Percentiles rank a stretch among this genome's conserved stretches.
Evolutionary conservation across 2,888 invertebrate species (phyloP).

Genomic region (Acanthosoma haemorrhoidale): DNA sequence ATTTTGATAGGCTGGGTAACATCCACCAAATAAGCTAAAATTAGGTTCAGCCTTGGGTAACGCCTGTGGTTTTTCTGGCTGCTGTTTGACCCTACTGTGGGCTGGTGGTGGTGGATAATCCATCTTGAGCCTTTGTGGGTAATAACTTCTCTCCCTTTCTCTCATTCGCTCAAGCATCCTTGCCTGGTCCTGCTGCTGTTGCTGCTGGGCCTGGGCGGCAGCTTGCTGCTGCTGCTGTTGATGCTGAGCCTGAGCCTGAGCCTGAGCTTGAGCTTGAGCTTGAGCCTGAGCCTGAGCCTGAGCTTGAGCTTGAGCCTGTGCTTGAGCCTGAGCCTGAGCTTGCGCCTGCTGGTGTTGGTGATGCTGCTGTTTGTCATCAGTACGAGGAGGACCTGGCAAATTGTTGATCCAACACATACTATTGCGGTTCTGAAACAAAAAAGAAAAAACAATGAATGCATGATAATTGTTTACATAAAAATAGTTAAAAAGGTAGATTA

Average conservation of each 20-base stretch:
- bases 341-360: conserved; percentile 43
- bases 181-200: conserved; percentile 44
- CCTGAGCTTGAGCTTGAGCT: conserved; percentile 31
- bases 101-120: conserved; percentile 51
- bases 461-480: too few relatives aligned
- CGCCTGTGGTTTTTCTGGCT: conserved; percentile 42
- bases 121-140: conserved; percentile 45
- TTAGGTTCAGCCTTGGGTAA: conserved; percentile 63
- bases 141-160: conserved; percentile 4
- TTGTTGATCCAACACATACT: conserved; percentile 45
- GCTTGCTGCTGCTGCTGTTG: conserved; percentile 47
- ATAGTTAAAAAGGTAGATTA: too few relatives aligned
- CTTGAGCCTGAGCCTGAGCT: conserved; percentile 38
- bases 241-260: conserved; percentile 43
- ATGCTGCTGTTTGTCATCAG: conserved; percentile 43
- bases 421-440: conserved; percentile 39
- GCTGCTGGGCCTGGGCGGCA: conserved; percentile 46
- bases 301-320: conserved; percentile 46
- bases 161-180: conserved; percentile 20
- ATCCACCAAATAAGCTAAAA: conserved; percentile 56
- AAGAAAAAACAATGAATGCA: too few relatives aligned
- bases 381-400: conserved; percentile 43
- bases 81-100: conserved; percentile 46
- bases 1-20: conserved; percentile 54
- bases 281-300: conserved; percentile 47